Evolutionary conservation across 2,888 invertebrate species (phyloP).

Genomic region (Oligia strigilis): DNA sequence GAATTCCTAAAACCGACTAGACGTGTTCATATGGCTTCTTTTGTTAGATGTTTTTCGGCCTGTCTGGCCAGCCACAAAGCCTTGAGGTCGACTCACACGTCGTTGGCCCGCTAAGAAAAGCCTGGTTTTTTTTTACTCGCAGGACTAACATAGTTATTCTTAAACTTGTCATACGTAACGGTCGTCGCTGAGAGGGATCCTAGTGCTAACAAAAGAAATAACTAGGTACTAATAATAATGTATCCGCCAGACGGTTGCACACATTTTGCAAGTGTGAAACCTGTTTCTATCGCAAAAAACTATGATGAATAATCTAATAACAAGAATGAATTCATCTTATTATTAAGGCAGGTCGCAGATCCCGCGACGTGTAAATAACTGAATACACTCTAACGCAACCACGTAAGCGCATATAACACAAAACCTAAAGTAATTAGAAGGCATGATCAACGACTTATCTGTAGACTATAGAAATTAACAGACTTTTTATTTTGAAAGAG

Average conservation of each 20-base stretch:
- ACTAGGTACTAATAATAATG: constrained; percentile 36
- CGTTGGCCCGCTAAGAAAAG: constrained; percentile 64
- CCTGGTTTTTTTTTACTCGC: constrained; percentile 57
- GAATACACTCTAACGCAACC: constrained; percentile 40
- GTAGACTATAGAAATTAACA: constrained; percentile 43
- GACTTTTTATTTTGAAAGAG: constrained; percentile 37
- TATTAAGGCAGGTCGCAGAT: constrained; percentile 11
- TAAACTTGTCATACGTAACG: constrained; percentile 59
- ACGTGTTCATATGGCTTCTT: constrained; percentile 80
- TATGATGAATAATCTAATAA: constrained; percentile 40
- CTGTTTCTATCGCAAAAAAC: constrained; percentile 53
- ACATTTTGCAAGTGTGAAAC: constrained; percentile 54
- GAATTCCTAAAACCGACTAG: constrained; percentile 83
- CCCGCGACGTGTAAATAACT: constrained; percentile 17
- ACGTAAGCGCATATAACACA: constrained; percentile 3
- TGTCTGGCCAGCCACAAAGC: constrained; percentile 73
- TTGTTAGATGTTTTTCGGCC: constrained; percentile 79
- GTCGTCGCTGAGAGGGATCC: constrained; percentile 42
- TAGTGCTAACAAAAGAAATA: constrained; percentile 41
- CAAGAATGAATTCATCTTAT: constrained; percentile 37
- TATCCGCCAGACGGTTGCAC: constrained; percentile 52
- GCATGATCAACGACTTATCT: constrained; percentile 33
- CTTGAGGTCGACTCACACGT: constrained; percentile 69
- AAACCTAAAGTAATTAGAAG: constrained; percentile 55
- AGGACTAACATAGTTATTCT: constrained; percentile 59